Percentiles rank a stretch among this genome's conserved stretches.
phyloP scores from a whole-genome alignment of 2,888 invertebrate species.

The Dryobota labecula region DNA sequence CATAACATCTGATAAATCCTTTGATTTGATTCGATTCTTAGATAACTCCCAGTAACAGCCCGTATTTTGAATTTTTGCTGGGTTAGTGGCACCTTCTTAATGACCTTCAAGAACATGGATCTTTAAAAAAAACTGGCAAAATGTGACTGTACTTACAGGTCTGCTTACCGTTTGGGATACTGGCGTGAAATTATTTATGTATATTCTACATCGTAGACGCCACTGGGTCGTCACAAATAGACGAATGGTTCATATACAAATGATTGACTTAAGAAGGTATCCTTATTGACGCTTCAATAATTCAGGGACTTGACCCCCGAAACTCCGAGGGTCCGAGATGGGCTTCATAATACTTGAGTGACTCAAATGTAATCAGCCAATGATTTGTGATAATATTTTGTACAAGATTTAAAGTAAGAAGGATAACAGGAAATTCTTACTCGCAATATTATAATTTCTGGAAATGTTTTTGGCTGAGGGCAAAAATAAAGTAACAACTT shows the following conservation, averaged over 20 bases:
- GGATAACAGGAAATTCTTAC: neutral
- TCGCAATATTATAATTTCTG: neutral
- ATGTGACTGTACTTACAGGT: neutral
- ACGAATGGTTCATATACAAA: slow-evolving; percentile 38
- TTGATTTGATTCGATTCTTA: too few relatives aligned
- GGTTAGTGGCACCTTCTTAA: neutral
- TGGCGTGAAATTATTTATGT: neutral
- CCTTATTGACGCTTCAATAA: slow-evolving; percentile 39
- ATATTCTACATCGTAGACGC: neutral
- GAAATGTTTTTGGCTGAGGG: neutral
- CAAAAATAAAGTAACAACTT: neutral
- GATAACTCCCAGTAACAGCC: neutral
- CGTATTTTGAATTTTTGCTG: neutral
- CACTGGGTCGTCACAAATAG: slow-evolving; percentile 5
- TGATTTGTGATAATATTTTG: slow-evolving; percentile 33
- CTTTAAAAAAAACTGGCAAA: neutral
- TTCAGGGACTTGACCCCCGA: slow-evolving; percentile 35
- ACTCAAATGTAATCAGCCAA: slow-evolving; percentile 41
- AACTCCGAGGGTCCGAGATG: slow-evolving; percentile 26
- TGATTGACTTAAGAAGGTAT: slow-evolving; percentile 39
- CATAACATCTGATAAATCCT: too few relatives aligned
- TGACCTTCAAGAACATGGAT: neutral
- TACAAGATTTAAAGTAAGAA: neutral
- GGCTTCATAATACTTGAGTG: slow-evolving; percentile 38
- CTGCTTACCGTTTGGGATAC: neutral